Percentiles rank a stretch among this genome's conserved stretches.
Conservation (phyloP, 2,888 invertebrate species). For the Xestia ashworthii region DNA sequence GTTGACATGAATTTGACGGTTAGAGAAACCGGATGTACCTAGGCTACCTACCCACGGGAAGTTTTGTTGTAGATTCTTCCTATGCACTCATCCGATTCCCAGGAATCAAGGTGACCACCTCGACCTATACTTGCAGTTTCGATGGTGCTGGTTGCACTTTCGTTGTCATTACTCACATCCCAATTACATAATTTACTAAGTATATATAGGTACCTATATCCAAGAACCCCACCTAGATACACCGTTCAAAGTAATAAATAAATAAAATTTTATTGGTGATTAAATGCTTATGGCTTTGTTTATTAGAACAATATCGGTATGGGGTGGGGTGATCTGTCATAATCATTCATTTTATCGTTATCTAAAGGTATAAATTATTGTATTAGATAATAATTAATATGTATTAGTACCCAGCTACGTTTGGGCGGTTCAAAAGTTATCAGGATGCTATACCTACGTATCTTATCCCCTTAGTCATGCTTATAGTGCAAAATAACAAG, state of each 20-base stretch:
- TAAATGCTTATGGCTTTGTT: slow-evolving; percentile 6
- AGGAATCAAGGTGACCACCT: not conserved
- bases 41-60: not conserved
- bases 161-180: not conserved
- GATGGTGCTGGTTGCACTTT: not conserved
- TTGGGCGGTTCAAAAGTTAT: slow-evolving; percentile 3
- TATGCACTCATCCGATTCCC: not conserved
- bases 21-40: not conserved
- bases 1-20: not conserved
- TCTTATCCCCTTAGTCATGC: slow-evolving; percentile 19
- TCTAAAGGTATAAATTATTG: not conserved
- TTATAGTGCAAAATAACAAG: not conserved
- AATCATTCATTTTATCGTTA: slow-evolving; percentile 25
- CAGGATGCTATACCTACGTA: not conserved
- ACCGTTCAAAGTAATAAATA: not conserved
- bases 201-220: not conserved
- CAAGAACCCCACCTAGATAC: not conserved
- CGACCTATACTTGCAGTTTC: not conserved
- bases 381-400: slow-evolving; percentile 12
- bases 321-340: slow-evolving; percentile 20
- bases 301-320: not conserved
- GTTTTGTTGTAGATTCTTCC: not conserved
- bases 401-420: not conserved
- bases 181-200: not conserved
- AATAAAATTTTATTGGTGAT: slow-evolving; percentile 15